Conservation (phyloP, 2,797 vertebrate species). For the Anguilla obscura region DNA sequence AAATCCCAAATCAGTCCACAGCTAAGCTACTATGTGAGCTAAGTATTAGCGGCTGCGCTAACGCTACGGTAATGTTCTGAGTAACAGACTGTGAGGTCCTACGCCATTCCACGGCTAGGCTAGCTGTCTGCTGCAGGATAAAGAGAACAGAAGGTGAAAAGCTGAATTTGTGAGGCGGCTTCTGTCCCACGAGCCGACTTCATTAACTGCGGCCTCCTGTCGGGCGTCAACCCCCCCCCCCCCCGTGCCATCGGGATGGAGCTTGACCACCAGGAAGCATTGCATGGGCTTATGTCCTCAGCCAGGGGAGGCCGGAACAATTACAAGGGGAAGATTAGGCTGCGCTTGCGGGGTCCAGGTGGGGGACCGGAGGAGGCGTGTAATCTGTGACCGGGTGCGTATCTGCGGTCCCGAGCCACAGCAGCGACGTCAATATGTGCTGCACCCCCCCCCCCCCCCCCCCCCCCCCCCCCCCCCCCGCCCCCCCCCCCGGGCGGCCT, state of each 20-base stretch:
- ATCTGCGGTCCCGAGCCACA: neutral
- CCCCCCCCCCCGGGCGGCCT: too few relatives aligned
- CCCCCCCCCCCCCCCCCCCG: too few relatives aligned
- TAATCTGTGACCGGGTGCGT: neutral
- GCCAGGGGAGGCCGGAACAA: neutral
- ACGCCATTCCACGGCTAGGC: neutral
- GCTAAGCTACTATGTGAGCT: neutral
- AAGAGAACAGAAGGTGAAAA: neutral
- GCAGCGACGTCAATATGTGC: neutral
- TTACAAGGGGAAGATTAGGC: neutral
- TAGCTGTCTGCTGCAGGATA: too few relatives aligned
- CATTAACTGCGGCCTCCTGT: neutral
- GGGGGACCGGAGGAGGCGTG: neutral
- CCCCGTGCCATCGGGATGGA: too few relatives aligned
- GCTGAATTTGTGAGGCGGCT: neutral
- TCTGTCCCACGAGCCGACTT: neutral
- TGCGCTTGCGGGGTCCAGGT: neutral
- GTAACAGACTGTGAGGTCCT: neutral
- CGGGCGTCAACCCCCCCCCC: neutral
- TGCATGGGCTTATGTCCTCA: neutral
- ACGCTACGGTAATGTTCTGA: neutral
- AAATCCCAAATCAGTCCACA: too few relatives aligned
- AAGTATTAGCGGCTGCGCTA: neutral
- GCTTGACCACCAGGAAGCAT: neutral
- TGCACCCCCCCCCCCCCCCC: too few relatives aligned